A percentile compares a stretch with the other conserved stretches of the same genome.
phyloP scores from a whole-genome alignment of 1,140 invertebrate species.

The Drosophila tropicalis region DNA sequence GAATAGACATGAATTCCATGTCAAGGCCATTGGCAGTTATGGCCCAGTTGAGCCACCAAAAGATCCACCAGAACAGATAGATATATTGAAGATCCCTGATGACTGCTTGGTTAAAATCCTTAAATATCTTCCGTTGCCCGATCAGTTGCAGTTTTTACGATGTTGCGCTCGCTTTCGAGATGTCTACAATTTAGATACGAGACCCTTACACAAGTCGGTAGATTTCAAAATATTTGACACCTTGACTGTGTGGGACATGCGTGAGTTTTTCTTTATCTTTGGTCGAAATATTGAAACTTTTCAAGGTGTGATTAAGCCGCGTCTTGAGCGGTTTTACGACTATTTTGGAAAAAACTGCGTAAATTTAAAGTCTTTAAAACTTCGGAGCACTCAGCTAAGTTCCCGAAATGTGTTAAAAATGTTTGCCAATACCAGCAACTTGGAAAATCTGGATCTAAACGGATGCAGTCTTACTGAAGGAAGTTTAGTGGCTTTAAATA shows the following conservation, averaged over 20 bases:
- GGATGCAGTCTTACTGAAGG: conserved; percentile 22
- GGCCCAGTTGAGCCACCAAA: background rate
- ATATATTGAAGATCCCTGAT: conserved; percentile 4
- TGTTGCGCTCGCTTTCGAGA: conserved; percentile 46
- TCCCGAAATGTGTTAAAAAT: conserved; percentile 26
- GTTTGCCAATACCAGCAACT: conserved; percentile 20
- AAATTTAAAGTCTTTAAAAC: conserved; percentile 37
- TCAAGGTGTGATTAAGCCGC: conserved; percentile 18
- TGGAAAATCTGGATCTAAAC: conserved; percentile 26
- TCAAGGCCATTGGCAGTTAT: conserved; percentile 54
- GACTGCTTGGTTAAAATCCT: background rate
- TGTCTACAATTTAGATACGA: conserved; percentile 29
- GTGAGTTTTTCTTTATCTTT: conserved; percentile 56
- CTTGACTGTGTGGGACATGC: conserved; percentile 61
- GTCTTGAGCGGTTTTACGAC: conserved; percentile 34
- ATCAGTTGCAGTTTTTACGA: background rate
- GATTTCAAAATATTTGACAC: conserved; percentile 14
- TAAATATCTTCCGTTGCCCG: no score
- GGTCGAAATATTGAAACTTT: conserved; percentile 36
- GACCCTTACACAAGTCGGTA: conserved; percentile 29
- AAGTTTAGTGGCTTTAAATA: conserved; percentile 1
- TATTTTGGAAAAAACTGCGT: conserved; percentile 42
- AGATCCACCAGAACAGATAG: background rate
- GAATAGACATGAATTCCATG: conserved; percentile 21
- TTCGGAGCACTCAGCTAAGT: conserved; percentile 18